phyloP scores from a whole-genome alignment of 2,113 vertebrate species.

The Nothocercus nigrocapillus region DNA sequence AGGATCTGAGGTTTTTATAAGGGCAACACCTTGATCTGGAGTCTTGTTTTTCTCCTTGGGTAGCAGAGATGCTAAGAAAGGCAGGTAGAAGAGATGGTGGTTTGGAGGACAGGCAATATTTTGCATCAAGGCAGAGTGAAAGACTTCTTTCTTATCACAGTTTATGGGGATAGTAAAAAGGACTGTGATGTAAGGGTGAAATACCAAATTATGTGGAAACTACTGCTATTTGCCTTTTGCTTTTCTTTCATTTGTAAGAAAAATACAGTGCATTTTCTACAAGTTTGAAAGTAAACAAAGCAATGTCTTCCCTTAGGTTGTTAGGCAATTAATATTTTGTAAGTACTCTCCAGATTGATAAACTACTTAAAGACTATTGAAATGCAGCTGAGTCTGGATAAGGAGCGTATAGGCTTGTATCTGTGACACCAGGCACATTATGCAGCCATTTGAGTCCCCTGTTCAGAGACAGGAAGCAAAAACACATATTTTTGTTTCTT shows the following conservation, averaged over 20 bases:
- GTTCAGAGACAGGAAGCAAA: background rate
- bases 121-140: background rate
- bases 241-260: background rate
- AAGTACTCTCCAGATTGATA: background rate
- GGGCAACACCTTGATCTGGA: background rate
- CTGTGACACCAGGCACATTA: background rate
- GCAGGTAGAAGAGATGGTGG: background rate
- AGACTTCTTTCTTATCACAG: background rate
- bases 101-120: background rate
- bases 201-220: background rate
- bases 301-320: background rate
- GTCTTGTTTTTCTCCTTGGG: background rate
- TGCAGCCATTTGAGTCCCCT: background rate
- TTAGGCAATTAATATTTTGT: background rate
- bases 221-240: background rate
- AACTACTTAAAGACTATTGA: background rate
- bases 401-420: accelerated
- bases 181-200: background rate
- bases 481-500: background rate
- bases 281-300: background rate
- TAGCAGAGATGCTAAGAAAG: background rate
- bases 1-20: background rate
- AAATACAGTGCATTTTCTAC: background rate
- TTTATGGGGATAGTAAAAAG: background rate
- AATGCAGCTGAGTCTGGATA: background rate